Base-by-base conservation (phyloP, 2,113 vertebrate genomes). In the Apteryx owenii region DNA sequence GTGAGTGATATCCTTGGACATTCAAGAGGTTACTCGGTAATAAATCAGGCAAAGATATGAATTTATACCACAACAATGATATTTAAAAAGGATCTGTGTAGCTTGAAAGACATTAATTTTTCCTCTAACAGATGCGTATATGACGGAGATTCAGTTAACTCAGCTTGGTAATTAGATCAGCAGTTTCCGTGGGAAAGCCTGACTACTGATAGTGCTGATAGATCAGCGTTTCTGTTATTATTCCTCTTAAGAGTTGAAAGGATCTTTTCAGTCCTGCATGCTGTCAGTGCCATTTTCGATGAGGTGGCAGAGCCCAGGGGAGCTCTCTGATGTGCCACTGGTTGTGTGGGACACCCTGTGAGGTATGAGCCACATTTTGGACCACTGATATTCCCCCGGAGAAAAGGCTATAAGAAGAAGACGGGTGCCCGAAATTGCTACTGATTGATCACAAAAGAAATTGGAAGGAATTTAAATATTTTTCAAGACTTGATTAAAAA, bases 281-380 rank as follows among this genome's bases (percentile, higher is more conserved):
- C 33, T 9, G 81, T 51, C 0, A 0, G 13, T 69, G 36, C 42
- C 28, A 4, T 53, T 58, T 92, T 61, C 36, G 1, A 0, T 36
- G 81, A n/a, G 25, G 50, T 38, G 33, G 5, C 31, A 1, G 20
- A 93, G 23, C 25, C 50, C 4, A 1, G 7, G 19, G 38, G 36
- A 54, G 29, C 28, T 69, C 0, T 1, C 29, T 1, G 1, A 6
- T 65, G 29, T 8, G 18, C 1, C 2, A 75, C n/a, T 81, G 60
- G 15, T 44, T 53, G 54, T 66, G 23, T 75, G 40, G 76, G 40
- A 90, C 13, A 11, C 20, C 33, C 26, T 7, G 6, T 16, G n/a
- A 60, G 76, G 7, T 3, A 1, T 44, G 53, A 10, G 1, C 2
- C 7, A 2, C 1, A 0, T 42, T 22, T 75, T 83, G 36, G 77